These are phyloP conservation scores for Athene cunicularia DNA, from an alignment of 2,113 vertebrate species.

Conservation along the genomic window DNA sequence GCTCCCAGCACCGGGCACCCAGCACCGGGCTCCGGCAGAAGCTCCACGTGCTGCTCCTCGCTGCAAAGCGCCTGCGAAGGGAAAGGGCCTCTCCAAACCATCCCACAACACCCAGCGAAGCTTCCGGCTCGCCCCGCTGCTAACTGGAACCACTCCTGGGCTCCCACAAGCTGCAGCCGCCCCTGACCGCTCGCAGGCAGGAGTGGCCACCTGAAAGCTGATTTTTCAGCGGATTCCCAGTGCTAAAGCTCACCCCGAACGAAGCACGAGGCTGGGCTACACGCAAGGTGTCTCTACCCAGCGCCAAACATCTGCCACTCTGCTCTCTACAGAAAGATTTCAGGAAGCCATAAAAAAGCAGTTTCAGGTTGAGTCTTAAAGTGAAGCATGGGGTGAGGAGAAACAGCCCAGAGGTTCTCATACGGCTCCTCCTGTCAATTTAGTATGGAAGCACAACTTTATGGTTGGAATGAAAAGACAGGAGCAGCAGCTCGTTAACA, in stretches of 20 bases:
- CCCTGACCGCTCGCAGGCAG: not conserved
- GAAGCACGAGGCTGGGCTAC: not conserved
- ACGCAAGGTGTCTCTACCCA: fast-evolving
- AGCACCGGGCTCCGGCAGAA: not conserved
- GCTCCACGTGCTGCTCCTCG: not conserved
- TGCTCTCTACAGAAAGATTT: not conserved
- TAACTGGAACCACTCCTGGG: not conserved
- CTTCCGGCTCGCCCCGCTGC: not conserved
- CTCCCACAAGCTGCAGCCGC: not conserved
- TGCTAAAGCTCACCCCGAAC: not conserved
- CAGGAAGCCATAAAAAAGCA: not conserved
- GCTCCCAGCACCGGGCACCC: not conserved
- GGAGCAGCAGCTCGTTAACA: not conserved
- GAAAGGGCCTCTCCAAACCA: not conserved
- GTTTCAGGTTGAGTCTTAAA: not conserved
- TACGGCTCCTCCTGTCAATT: not conserved
- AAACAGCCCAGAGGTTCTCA: not conserved
- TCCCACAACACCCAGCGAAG: fast-evolving
- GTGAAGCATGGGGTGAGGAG: not conserved
- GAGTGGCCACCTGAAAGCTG: fast-evolving
- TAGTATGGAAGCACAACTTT: not conserved
- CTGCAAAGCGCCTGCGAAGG: not conserved
- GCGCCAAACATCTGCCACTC: not conserved
- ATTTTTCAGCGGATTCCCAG: not conserved
- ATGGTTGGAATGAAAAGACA: not conserved